These are phyloP conservation scores for Akabosia matsudoensis DNA, from an alignment of 1,140 invertebrate species.

Conservation along the genomic window DNA sequence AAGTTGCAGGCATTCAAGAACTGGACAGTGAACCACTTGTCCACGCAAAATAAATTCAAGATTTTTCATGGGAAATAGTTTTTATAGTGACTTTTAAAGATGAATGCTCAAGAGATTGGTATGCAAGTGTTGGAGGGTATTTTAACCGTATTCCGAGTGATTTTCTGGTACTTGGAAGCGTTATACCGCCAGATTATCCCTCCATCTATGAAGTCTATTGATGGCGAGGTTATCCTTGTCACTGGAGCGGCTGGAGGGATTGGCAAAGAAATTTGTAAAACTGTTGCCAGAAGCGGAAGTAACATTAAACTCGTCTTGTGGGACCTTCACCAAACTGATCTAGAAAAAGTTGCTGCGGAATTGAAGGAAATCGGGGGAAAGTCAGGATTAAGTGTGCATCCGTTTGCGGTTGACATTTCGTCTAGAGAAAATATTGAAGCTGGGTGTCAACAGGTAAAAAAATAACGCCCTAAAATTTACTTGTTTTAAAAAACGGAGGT, in stretches of 20 bases:
- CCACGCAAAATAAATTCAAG: no score
- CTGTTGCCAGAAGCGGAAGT: not conserved
- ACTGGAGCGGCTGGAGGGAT: constrained; percentile 4
- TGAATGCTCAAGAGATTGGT: not conserved
- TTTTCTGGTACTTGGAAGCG: constrained; percentile 1
- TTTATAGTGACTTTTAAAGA: no score
- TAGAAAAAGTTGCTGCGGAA: not conserved
- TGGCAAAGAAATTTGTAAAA: constrained; percentile 6
- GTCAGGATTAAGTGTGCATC: not conserved
- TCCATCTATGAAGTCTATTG: constrained; percentile 5
- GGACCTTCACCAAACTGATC: not conserved
- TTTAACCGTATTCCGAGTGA: not conserved
- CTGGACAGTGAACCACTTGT: no score
- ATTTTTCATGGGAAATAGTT: no score
- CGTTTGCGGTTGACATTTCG: not conserved
- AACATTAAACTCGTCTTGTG: not conserved
- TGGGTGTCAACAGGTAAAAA: not conserved
- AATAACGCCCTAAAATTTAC: not conserved
- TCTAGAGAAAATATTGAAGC: constrained; percentile 13
- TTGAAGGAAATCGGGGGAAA: not conserved
- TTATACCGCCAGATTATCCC: not conserved
- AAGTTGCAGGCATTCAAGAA: no score
- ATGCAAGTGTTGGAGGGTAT: not conserved
- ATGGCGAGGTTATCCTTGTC: not conserved
- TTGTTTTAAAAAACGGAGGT: not conserved